phyloP scores from a whole-genome alignment of 2,888 invertebrate species.

The Caenorhabditis becei region DNA sequence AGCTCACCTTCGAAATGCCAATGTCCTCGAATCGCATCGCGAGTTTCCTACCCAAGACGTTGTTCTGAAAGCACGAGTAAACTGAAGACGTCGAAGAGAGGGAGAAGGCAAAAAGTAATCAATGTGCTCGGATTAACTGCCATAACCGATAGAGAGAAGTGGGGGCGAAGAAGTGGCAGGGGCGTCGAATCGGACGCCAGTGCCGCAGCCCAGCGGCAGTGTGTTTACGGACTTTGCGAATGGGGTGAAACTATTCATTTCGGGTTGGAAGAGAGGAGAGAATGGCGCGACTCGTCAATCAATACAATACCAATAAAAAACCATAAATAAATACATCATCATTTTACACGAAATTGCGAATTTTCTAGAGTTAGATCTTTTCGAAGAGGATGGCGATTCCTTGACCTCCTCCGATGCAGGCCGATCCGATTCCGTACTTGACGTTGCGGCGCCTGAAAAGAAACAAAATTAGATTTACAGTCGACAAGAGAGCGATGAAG shows the following conservation, averaged over 20 bases:
- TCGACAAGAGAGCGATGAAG: background rate
- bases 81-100: background rate
- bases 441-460: conserved; percentile 72
- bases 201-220: conserved; percentile 26
- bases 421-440: conserved; percentile 88
- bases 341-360: conserved; percentile 53
- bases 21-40: conserved; percentile 69
- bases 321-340: conserved; percentile 13
- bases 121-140: conserved; percentile 24
- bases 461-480: background rate
- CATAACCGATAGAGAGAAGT: conserved; percentile 1
- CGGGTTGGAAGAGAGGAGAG: background rate
- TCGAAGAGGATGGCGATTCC: conserved; percentile 96
- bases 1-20: conserved; percentile 64
- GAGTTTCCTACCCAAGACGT: background rate
- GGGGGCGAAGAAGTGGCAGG: background rate
- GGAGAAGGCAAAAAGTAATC: conserved; percentile 21
- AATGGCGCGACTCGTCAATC: conserved; percentile 12
- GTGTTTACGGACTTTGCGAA: conserved; percentile 19
- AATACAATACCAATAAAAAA: conserved; percentile 18
- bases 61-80: background rate
- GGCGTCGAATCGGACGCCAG: conserved; percentile 21
- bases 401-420: conserved; percentile 98
- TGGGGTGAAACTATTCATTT: conserved; percentile 9
- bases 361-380: conserved; percentile 64